phyloP scores from a whole-genome alignment of 37 sponge, comb jelly and placozoan genomes.

The Halisarca cf. caerulea region DNA sequence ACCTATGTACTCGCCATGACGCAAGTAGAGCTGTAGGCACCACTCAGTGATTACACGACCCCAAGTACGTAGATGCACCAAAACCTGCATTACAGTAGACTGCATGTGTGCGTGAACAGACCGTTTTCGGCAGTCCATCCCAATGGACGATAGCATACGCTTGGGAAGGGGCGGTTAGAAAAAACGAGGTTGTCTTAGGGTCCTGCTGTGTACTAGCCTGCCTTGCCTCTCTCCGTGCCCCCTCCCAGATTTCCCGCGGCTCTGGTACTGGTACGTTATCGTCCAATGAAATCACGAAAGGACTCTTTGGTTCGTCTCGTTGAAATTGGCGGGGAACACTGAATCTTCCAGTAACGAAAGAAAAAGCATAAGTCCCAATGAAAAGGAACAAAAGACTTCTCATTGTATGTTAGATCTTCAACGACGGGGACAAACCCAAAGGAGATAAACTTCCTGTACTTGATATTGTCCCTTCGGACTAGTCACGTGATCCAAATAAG shows the following conservation, averaged over 20 bases:
- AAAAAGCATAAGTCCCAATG: not conserved
- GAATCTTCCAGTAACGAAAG: not conserved
- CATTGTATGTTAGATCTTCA: not conserved
- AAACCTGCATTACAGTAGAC: no score
- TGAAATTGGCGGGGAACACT: constrained; percentile 4
- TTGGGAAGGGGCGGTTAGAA: not conserved
- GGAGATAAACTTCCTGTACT: no score
- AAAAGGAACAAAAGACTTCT: not conserved
- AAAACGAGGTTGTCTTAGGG: not conserved
- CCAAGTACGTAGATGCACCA: no score
- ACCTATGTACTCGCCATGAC: no score
- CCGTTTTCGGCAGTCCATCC: constrained; percentile 22
- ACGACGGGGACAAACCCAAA: not conserved
- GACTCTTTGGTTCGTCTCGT: not conserved
- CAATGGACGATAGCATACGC: constrained; percentile 13
- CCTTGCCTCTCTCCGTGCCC: not conserved
- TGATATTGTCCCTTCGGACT: no score
- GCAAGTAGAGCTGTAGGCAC: no score
- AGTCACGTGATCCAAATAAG: no score
- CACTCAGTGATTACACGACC: no score
- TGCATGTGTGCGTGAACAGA: not conserved
- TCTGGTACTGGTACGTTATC: not conserved
- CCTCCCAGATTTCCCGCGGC: constrained; percentile 12
- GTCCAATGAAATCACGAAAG: constrained; percentile 1
- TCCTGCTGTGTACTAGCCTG: not conserved